Percentiles rank a stretch among this genome's conserved stretches.
Evolutionary conservation across 2,797 vertebrate species (phyloP).

Genomic region (Spheniscus humboldti): DNA sequence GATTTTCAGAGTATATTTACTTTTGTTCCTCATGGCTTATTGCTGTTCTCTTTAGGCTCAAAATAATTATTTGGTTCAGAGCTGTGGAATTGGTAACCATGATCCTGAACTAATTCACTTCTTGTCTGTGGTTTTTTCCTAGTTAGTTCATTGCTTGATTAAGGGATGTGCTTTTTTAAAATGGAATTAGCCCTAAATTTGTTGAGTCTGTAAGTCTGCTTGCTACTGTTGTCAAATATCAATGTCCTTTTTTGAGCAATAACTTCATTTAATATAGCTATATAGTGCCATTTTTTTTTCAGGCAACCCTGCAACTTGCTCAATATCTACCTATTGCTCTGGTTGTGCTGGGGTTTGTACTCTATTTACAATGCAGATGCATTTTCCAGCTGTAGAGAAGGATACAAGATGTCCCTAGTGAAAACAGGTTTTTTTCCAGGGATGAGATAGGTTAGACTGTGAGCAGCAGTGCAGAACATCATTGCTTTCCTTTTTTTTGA

Average conservation of each 20-base stretch:
- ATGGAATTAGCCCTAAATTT: neutral
- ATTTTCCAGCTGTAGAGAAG: neutral
- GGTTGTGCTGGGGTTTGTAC: neutral
- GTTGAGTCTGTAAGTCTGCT: neutral
- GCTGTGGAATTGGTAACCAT: neutral
- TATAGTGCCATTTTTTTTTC: neutral
- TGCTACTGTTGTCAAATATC: neutral
- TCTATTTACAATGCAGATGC: neutral
- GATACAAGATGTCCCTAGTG: neutral
- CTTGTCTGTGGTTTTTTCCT: neutral
- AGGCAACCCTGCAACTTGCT: neutral
- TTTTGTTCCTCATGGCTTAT: neutral
- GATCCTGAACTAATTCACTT: neutral
- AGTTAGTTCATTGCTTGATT: neutral
- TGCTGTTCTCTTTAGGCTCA: neutral
- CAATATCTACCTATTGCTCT: neutral
- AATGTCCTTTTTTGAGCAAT: neutral
- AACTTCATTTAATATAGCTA: neutral
- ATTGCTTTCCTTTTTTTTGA: neutral
- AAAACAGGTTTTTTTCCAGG: neutral
- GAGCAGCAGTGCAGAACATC: neutral
- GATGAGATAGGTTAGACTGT: neutral
- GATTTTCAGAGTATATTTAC: neutral
- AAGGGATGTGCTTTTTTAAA: neutral
- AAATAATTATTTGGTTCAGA: neutral